Base-by-base conservation (phyloP, 2,113 vertebrate genomes). In the Pogonocichla stellata region DNA sequence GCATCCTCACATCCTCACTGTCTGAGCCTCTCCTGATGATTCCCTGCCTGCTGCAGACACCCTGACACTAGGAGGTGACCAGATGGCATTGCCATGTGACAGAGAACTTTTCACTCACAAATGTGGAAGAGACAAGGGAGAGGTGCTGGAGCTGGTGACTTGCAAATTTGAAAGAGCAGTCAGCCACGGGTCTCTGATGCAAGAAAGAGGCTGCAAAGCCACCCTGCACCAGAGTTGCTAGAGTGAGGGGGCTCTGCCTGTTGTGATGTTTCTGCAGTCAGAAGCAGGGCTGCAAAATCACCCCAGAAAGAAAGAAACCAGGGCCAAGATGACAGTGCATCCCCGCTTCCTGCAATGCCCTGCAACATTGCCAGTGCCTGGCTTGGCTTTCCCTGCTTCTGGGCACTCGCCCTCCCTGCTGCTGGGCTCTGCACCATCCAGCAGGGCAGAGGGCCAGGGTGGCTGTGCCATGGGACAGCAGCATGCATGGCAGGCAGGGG, bases 391-490 rank as follows among this genome's bases (percentile, higher is more conserved):
- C 62, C 58, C 24, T 2, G 5, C 42, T 13, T 3, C 1, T 5
- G 8, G 62, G 53, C 53, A 64, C 62, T 67, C 48, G 38, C 34
- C 20, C 5, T 64, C 29, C 38, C 69, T 31, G 29, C 51, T 60
- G 29, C 3, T 4, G 26, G 66, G 66, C 53, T 86, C 42, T 50
- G 73, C 70, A 74, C 38, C 18, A 31, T 15, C 51, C 13, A 5
- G 19, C 0, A 0, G 19, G 14, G 62, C 17, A 7, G 20, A n/a
- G 14, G 43, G 36, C 72, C 1, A 10, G n/a, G 14, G 8, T 5
- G 19, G 42, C 74, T 13, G 8, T 33, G 33, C 47, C 48, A 12
- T 1, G 1, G 51, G 45, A n/a, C 19, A 31, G 43, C 20, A 36
- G 24, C 0, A 2, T 0, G 28, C 61, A 31, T 0, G 11, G 73